These are phyloP conservation scores for Sarcophilus harrisii DNA, from an alignment of 2,797 vertebrate genomes.

Conservation along the genomic window DNA sequence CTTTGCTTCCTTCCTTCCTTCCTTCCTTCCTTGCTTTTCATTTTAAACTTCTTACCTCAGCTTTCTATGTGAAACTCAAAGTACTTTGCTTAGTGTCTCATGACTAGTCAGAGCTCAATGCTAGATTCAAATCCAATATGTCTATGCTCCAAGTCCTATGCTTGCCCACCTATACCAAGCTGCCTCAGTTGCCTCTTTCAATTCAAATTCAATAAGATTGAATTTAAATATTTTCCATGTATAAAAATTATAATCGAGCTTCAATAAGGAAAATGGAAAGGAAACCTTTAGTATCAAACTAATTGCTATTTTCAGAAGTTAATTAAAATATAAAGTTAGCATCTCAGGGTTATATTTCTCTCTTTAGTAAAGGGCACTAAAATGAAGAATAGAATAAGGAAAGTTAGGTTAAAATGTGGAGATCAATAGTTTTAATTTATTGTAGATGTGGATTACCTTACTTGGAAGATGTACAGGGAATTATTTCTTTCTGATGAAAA, in stretches of 20 bases:
- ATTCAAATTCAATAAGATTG: background rate
- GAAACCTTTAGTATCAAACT: slow-evolving; percentile 21
- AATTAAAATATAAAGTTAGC: slow-evolving; percentile 39
- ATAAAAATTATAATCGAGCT: background rate
- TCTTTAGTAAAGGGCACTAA: slow-evolving; percentile 12
- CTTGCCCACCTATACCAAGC: background rate
- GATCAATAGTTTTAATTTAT: slow-evolving; percentile 33
- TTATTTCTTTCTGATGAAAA: slow-evolving; percentile 40
- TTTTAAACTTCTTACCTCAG: background rate
- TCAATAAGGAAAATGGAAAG: background rate
- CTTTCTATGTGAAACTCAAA: background rate
- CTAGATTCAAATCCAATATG: background rate
- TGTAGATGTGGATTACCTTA: slow-evolving; percentile 10
- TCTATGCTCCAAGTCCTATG: background rate
- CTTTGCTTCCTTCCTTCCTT: background rate
- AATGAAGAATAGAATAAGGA: slow-evolving; percentile 22
- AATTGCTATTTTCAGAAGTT: slow-evolving; percentile 44
- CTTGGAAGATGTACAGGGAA: slow-evolving; percentile 27
- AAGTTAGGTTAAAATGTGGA: slow-evolving; percentile 48
- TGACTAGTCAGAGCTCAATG: background rate
- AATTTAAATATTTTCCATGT: background rate
- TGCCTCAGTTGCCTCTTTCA: background rate
- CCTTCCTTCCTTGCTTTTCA: background rate
- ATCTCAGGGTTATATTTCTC: slow-evolving; percentile 46
- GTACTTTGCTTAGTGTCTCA: background rate